Conservation (phyloP, 35 echinoderm and acorn worm species). For the Eucidaris tribuloides region DNA sequence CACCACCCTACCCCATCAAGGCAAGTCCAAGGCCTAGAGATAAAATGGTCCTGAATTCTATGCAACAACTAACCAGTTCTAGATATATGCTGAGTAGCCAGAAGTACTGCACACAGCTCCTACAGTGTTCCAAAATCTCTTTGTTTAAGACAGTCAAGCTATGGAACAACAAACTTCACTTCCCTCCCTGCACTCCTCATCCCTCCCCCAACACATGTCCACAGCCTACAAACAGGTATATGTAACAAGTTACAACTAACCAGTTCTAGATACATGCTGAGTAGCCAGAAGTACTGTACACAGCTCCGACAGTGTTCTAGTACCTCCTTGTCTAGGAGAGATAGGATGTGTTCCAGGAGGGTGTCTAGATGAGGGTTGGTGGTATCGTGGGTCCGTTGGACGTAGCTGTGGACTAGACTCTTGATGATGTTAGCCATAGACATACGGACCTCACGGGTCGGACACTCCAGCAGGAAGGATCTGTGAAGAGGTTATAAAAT, state of each 20-base stretch:
- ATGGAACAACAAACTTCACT: slow-evolving; percentile 45
- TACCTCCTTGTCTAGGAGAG: slow-evolving; percentile 85
- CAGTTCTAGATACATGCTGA: slow-evolving; percentile 73
- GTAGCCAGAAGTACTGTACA: slow-evolving; percentile 92
- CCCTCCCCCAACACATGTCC: too few species aligned
- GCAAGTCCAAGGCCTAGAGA: too few species aligned
- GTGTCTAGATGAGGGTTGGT: slow-evolving; percentile 48
- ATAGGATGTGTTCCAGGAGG: slow-evolving; percentile 72
- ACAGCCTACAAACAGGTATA: too few species aligned
- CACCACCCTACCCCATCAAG: too few species aligned
- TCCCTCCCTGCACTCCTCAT: too few species aligned
- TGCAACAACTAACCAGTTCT: slow-evolving; percentile 63
- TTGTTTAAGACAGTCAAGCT: slow-evolving; percentile 70
- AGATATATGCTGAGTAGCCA: slow-evolving; percentile 71
- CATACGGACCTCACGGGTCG: slow-evolving; percentile 67
- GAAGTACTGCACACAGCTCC: slow-evolving; percentile 84
- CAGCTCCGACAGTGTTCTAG: slow-evolving; percentile 82
- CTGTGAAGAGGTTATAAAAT: slow-evolving; percentile 17
- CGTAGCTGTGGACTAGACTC: slow-evolving; percentile 39
- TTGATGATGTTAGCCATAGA: slow-evolving; percentile 68
- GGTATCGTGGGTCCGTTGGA: slow-evolving; percentile 44
- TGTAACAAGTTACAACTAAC: slow-evolving; percentile 75
- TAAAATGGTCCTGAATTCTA: too few species aligned
- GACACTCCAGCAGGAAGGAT: slow-evolving; percentile 83
- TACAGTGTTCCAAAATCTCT: slow-evolving; percentile 68